Percentiles rank a stretch among this genome's conserved stretches.
These are phyloP conservation scores for Myopa testacea DNA, from an alignment of 2,888 invertebrate species.

Conservation along the genomic window DNA sequence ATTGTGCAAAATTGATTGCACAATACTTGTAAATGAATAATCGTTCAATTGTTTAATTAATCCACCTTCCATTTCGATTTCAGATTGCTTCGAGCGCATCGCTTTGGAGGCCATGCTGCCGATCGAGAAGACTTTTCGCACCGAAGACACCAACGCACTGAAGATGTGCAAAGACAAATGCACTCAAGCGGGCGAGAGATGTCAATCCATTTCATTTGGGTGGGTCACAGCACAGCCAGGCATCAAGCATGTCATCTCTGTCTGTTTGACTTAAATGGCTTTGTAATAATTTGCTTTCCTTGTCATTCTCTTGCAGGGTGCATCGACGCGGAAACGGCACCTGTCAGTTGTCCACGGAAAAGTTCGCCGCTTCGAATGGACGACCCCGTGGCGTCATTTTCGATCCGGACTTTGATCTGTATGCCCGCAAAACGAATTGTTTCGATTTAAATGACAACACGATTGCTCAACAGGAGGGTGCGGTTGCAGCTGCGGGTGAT, in stretches of 20 bases:
- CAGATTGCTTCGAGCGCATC: constrained; percentile 76
- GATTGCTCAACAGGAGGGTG: constrained; percentile 52
- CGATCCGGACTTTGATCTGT: constrained; percentile 75
- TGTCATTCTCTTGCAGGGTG: constrained; percentile 68
- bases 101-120: constrained; percentile 75
- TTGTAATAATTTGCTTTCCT: constrained; percentile 25
- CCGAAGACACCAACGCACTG: constrained; percentile 73
- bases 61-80: constrained; percentile 45
- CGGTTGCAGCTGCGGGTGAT: constrained; percentile 30
- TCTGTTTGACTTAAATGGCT: constrained; percentile 32
- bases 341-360: constrained; percentile 71
- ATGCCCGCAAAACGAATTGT: constrained; percentile 72
- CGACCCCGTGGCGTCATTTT: constrained; percentile 70
- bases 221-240: constrained; percentile 59
- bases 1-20: not conserved
- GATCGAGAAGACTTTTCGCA: constrained; percentile 72
- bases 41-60: constrained; percentile 11
- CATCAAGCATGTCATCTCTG: constrained; percentile 46
- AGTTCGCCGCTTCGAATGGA: constrained; percentile 69
- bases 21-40: not conserved
- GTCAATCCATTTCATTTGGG: constrained; percentile 76
- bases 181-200: constrained; percentile 73
- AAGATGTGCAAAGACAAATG: constrained; percentile 75
- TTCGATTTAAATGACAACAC: constrained; percentile 65
- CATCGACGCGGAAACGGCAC: constrained; percentile 74